Conservation (phyloP, 2,888 invertebrate species). For the Apamea crenata region DNA sequence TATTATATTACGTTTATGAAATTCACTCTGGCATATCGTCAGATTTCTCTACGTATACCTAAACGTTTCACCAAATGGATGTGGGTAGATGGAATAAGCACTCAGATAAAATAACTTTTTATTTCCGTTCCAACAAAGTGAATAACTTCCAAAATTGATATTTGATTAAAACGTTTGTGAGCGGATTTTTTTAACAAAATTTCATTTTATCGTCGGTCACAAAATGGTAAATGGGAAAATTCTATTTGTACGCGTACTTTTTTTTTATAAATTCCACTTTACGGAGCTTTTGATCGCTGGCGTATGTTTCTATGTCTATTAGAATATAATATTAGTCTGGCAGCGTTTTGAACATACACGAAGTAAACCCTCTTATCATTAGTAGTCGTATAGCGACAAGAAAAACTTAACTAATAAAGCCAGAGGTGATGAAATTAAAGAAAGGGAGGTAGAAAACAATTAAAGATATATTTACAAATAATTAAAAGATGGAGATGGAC, state of each 20-base stretch:
- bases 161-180: conserved; percentile 59
- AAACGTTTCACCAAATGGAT: conserved; percentile 56
- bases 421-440: too few relatives aligned
- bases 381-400: too few relatives aligned
- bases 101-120: conserved; percentile 62
- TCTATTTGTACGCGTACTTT: conserved; percentile 35
- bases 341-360: neutral
- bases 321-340: neutral
- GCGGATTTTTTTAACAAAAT: conserved; percentile 52
- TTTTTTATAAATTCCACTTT: conserved; percentile 33
- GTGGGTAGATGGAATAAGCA: conserved; percentile 53
- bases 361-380: too few relatives aligned
- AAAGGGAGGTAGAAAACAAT: too few relatives aligned
- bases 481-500: too few relatives aligned
- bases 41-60: conserved; percentile 52
- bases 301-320: conserved; percentile 5
- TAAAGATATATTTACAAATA: too few relatives aligned
- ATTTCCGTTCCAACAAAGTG: conserved; percentile 61
- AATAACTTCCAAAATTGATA: conserved; percentile 65
- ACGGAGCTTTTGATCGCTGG: conserved; percentile 17
- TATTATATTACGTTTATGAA: conserved; percentile 48
- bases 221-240: conserved; percentile 43
- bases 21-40: conserved; percentile 45
- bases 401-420: too few relatives aligned
- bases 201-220: conserved; percentile 43